These are phyloP conservation scores for Hydra vulgaris DNA, from an alignment of 30 jellyfish, hydroid and myxozoan genomes.

Conservation along the genomic window DNA sequence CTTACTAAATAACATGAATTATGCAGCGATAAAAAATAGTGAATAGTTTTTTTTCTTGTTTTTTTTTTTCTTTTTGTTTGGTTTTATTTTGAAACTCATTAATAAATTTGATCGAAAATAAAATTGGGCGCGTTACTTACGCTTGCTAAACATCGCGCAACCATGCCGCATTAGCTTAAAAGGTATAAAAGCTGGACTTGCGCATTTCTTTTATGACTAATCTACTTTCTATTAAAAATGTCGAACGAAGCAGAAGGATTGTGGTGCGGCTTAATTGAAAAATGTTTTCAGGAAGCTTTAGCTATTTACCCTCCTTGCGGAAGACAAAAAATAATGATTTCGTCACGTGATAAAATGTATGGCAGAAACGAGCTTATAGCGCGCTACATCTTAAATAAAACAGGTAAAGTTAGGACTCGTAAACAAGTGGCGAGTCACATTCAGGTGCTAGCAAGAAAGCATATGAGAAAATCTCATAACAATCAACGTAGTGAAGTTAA, in stretches of 20 bases:
- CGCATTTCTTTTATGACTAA: not conserved
- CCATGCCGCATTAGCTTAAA: not conserved
- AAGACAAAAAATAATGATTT: slow-evolving; percentile 91
- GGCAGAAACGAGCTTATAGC: slow-evolving; percentile 96
- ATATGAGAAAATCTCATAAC: not conserved
- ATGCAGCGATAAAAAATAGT: no score
- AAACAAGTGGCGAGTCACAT: slow-evolving; percentile 98
- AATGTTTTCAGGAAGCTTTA: slow-evolving; percentile 92
- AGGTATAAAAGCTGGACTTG: not conserved
- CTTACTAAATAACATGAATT: no score
- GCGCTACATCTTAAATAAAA: slow-evolving; percentile 63
- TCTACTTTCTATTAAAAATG: no score
- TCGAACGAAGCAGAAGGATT: slow-evolving; percentile 73
- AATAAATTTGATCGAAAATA: no score
- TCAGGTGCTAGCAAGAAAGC: slow-evolving; percentile 91
- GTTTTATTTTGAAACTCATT: no score
- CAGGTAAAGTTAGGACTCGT: slow-evolving; percentile 91
- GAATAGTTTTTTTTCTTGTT: no score
- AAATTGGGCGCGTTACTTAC: not conserved
- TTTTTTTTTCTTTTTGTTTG: no score
- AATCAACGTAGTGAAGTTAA: slow-evolving; percentile 1
- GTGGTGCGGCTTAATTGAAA: slow-evolving; percentile 93
- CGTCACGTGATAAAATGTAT: slow-evolving; percentile 96
- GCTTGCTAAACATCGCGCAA: not conserved
- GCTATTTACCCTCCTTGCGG: slow-evolving; percentile 97